Conservation (phyloP, 2,888 invertebrate genomes). For the Dryococelus australis region DNA sequence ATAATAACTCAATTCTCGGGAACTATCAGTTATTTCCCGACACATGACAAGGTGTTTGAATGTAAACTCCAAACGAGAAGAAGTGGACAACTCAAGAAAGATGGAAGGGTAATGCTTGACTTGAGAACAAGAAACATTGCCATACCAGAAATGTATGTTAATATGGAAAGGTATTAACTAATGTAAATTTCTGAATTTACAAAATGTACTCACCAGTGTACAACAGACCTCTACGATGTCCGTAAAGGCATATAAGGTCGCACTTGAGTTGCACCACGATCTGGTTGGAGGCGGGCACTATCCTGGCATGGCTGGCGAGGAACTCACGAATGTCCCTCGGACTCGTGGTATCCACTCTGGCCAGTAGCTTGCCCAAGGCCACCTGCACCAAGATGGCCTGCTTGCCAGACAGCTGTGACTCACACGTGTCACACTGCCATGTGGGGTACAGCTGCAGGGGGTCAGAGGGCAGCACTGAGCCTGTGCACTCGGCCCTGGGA, state of each 20-base stretch:
- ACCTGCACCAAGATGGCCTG: conserved; percentile 54
- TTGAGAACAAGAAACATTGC: no score
- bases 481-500: conserved; percentile 61
- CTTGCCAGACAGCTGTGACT: conserved; percentile 59
- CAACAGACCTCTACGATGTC: conserved; percentile 63
- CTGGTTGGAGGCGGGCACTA: conserved; percentile 68
- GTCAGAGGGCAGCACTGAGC: conserved; percentile 66
- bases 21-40: no score
- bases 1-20: no score
- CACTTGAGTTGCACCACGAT: conserved; percentile 70
- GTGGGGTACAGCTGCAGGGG: conserved; percentile 62
- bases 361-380: conserved; percentile 63
- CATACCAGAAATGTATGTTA: no score
- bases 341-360: conserved; percentile 61
- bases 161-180: no score
- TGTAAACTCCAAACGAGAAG: no score
- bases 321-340: conserved; percentile 65
- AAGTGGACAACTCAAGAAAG: no score
- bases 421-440: conserved; percentile 70
- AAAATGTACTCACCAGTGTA: conserved; percentile 64
- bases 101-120: no score
- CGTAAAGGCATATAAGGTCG: conserved; percentile 68
- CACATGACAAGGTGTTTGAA: no score
- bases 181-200: no score
- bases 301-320: conserved; percentile 63